Evolutionary conservation across 2,797 vertebrate species (phyloP).

Genomic region (Acestrorhynchus altus): DNA sequence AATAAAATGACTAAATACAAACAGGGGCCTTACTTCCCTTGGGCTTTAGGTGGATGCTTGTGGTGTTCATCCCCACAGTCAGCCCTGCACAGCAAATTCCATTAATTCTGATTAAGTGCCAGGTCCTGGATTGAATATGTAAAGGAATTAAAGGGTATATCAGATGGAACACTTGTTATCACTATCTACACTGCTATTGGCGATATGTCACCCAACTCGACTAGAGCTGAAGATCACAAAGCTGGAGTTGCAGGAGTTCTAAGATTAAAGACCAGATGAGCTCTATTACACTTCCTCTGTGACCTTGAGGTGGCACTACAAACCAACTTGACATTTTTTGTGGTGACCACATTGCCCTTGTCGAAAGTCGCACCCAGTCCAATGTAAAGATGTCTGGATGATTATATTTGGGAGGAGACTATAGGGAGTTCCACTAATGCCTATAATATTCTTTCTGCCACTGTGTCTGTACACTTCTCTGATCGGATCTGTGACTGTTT

Average conservation of each 20-base stretch:
- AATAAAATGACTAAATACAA: no score
- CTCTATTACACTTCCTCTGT: not conserved
- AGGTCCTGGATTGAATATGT: no score
- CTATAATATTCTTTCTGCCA: constrained; percentile 14
- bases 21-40: no score
- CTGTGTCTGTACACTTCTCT: constrained; percentile 9
- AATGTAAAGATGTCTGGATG: constrained; percentile 19
- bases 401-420: constrained; percentile 25
- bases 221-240: not conserved
- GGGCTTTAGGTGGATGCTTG: no score
- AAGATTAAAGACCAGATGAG: not conserved
- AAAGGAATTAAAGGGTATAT: no score
- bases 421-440: constrained; percentile 27
- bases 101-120: no score
- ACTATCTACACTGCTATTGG: not conserved
- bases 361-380: not conserved
- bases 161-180: no score
- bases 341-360: constrained; percentile 16
- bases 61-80: no score
- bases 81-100: no score
- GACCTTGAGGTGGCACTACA: not conserved
- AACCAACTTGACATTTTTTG: not conserved
- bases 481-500: constrained; percentile 21
- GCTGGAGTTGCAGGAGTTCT: not conserved
- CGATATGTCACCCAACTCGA: not conserved